Conservation (phyloP, 1,140 invertebrate genomes). For the Ceratosolen solmsi region DNA sequence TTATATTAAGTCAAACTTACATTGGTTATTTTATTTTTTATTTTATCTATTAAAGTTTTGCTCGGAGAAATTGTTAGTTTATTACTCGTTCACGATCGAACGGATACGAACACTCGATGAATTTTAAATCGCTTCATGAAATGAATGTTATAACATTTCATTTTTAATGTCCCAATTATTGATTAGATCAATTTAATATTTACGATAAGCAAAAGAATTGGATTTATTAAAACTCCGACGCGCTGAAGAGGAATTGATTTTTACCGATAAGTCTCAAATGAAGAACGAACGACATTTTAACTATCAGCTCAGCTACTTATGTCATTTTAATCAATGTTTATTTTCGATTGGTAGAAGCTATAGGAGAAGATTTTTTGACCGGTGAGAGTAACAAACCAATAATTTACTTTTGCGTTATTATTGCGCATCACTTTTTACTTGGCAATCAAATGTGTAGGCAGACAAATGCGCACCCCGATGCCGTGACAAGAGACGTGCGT, state of each 20-base stretch:
- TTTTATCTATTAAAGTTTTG: not conserved
- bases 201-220: not conserved
- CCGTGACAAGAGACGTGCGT: not conserved
- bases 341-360: constrained; percentile 49
- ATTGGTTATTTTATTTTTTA: constrained; percentile 28
- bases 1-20: constrained; percentile 31
- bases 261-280: not conserved
- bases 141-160: not conserved
- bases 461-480: not conserved
- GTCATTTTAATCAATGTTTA: constrained; percentile 10
- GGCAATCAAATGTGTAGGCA: constrained; percentile 47
- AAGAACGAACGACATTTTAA: not conserved
- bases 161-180: constrained; percentile 4
- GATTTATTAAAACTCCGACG: not conserved
- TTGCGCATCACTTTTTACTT: constrained; percentile 52
- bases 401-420: constrained; percentile 50
- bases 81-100: constrained; percentile 1
- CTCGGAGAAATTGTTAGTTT: not conserved
- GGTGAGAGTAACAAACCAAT: constrained; percentile 39
- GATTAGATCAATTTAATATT: constrained; percentile 17
- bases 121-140: not conserved
- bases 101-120: not conserved
- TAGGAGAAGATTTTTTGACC: constrained; percentile 55
- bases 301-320: not conserved
- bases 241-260: not conserved